phyloP scores from a whole-genome alignment of 2,888 invertebrate species.

The Agapostemon virescens region DNA sequence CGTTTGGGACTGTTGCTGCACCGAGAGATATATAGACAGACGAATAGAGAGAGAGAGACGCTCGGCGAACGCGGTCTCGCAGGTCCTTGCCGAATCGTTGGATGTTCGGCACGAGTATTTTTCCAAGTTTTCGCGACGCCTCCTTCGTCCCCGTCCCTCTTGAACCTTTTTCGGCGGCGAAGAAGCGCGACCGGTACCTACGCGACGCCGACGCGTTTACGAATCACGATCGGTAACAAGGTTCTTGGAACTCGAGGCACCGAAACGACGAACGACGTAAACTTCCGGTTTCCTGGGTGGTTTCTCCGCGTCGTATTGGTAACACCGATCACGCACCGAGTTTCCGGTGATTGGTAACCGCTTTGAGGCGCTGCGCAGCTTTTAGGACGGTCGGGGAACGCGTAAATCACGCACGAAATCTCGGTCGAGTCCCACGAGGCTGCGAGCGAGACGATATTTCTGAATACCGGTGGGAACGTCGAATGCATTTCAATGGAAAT shows the following conservation, averaged over 20 bases:
- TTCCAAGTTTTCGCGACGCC: conserved; percentile 74
- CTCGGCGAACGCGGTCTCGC: background rate
- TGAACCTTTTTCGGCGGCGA: background rate
- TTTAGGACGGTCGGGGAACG: conserved; percentile 38
- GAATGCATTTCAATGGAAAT: conserved; percentile 34
- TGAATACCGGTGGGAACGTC: conserved; percentile 22
- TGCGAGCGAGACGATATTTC: conserved; percentile 23
- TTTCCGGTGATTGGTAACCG: conserved; percentile 69
- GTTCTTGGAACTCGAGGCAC: conserved; percentile 54
- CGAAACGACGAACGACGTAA: conserved; percentile 48
- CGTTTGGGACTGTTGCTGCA: conserved; percentile 2
- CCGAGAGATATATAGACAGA: background rate
- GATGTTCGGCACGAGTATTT: conserved; percentile 65
- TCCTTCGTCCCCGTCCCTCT: background rate
- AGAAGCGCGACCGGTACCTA: background rate
- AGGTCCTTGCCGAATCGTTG: conserved; percentile 26
- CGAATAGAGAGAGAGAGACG: background rate
- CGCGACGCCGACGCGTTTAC: background rate
- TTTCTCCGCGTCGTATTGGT: conserved; percentile 69
- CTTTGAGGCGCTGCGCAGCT: conserved; percentile 40
- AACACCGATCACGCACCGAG: conserved; percentile 71
- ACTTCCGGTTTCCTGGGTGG: conserved; percentile 72
- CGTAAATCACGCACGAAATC: conserved; percentile 39
- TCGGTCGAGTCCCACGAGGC: conserved; percentile 30
- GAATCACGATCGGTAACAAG: conserved; percentile 28